Evolutionary conservation across 2,888 invertebrate genomes (phyloP), one percentile per base, ranked within the genome.

Genomic region (Thera obeliscata): DNA sequence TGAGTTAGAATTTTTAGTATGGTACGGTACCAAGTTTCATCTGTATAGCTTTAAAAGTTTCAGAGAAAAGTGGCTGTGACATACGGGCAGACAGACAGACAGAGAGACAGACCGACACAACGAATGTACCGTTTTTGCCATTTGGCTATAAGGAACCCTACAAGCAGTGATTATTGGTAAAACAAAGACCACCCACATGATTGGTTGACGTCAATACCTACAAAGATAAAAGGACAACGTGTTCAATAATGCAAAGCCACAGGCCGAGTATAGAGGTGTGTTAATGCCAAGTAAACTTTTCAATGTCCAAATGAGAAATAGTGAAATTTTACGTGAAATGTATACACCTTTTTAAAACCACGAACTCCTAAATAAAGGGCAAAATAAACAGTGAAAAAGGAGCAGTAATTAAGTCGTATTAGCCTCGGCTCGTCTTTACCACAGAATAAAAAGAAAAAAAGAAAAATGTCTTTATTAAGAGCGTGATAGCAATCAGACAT

Each of bases 321-420:
- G 36, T 41, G 2, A 22, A n/a, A 56, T 12, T 41, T 55, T 35
- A 60, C 36, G 43, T 54, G 5, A 61, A 54, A 43, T 46, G 33
- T 33, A 46, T 49, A 59, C n/a, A 52, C 43, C 2, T 61, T 50
- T 60, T 55, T 22, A 52, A 54, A 60, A 56, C 60, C 64, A 60
- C 63, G 8, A 33, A 67, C 12, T 61, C 33, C 48, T 46, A 56
- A 67, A 52, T 64, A 46, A 57, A 38, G 54, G 52, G 48, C 33
- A 48, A 57, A 64, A 67, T 56, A 60, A 64, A 46, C 60, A 48
- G 50, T 55, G 52, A 64, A 78, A 78, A 76, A 77, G 73, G 71
- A 74, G 74, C 77, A 78, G 78, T 81, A 83, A 81, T 82, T 81
- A 75, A 73, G 71, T 74, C 75, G 73, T 74, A 67, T 57, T 64